Percentiles rank a stretch among this genome's conserved stretches.
These are phyloP conservation scores for Progne subis DNA, from an alignment of 2,113 vertebrate species.

Conservation along the genomic window DNA sequence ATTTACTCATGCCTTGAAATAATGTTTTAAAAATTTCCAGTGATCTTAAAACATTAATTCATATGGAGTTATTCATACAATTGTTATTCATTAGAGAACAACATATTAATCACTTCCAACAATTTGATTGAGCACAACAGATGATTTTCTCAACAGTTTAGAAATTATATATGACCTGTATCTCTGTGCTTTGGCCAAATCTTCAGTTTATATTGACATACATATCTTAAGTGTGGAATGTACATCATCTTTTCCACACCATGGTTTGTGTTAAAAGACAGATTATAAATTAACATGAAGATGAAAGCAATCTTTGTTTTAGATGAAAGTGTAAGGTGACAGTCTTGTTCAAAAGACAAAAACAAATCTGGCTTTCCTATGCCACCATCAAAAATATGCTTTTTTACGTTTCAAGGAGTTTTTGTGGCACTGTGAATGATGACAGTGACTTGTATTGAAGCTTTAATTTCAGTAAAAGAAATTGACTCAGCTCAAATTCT, in stretches of 20 bases:
- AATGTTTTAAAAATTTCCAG: neutral
- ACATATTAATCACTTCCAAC: neutral
- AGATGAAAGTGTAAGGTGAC: neutral
- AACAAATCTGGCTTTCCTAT: neutral
- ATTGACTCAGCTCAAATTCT: constrained; percentile 4
- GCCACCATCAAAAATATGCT: neutral
- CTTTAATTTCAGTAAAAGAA: neutral
- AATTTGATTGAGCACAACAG: neutral
- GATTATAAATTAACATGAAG: neutral
- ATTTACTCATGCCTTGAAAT: neutral
- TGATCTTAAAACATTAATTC: neutral
- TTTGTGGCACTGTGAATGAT: neutral
- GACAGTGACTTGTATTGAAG: neutral
- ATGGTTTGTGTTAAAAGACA: neutral
- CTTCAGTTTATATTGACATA: neutral
- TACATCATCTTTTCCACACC: neutral
- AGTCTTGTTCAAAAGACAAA: neutral
- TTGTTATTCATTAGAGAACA: neutral
- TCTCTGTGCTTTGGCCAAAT: neutral
- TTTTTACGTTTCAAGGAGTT: neutral
- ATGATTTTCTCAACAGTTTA: neutral
- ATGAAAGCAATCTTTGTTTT: constrained; percentile 24
- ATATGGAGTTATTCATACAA: neutral
- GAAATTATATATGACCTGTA: neutral
- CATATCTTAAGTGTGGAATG: neutral